Evolutionary conservation across 2,113 vertebrate genomes (phyloP).

Genomic region (Ptyas mucosa): DNA sequence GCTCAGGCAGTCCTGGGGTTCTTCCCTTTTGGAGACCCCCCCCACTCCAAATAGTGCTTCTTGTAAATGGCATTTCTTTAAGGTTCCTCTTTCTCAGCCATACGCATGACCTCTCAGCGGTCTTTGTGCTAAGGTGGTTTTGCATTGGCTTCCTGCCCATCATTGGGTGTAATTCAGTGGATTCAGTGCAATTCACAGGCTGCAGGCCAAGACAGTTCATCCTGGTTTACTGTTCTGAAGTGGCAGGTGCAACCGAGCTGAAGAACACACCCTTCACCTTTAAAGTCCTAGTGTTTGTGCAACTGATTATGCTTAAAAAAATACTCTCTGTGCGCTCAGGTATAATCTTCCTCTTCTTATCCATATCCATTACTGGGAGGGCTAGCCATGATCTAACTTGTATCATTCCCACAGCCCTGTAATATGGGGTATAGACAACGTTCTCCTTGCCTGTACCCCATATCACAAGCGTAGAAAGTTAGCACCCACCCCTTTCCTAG

Average conservation of each 20-base stretch:
- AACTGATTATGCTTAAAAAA: neutral
- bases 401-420: neutral
- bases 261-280: neutral
- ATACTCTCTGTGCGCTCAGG: neutral
- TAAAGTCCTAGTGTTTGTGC: neutral
- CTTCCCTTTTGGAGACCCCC: neutral
- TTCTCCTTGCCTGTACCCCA: neutral
- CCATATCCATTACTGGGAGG: fast-evolving
- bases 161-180: too few relatives aligned
- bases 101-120: too few relatives aligned
- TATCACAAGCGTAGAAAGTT: neutral
- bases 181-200: neutral
- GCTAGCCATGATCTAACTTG: neutral
- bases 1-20: neutral
- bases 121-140: neutral
- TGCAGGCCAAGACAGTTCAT: neutral
- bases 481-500: too few relatives aligned
- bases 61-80: neutral
- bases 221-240: neutral
- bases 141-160: neutral
- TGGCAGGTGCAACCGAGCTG: neutral
- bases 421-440: neutral
- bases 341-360: neutral
- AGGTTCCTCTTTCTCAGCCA: neutral
- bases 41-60: neutral